These are phyloP conservation scores for Marronus borbonicus DNA, from an alignment of 2,888 invertebrate genomes.

Conservation along the genomic window DNA sequence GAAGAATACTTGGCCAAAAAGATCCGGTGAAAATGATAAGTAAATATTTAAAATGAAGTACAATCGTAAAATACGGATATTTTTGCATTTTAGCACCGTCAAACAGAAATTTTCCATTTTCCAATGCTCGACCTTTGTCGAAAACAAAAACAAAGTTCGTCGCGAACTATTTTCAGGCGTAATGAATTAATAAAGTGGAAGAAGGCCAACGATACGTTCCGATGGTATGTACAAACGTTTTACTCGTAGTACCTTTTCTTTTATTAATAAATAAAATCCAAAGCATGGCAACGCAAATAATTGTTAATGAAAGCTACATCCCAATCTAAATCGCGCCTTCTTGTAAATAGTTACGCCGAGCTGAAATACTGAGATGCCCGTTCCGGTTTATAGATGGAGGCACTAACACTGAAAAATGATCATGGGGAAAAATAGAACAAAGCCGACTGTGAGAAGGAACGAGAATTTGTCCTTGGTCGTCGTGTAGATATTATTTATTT, in stretches of 20 bases:
- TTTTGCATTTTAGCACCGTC: not conserved
- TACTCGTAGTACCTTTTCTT: constrained; percentile 8
- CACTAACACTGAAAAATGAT: constrained; percentile 3
- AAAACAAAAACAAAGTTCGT: constrained; percentile 38
- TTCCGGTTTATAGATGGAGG: constrained; percentile 27
- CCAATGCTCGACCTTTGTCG: not conserved
- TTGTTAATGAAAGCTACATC: constrained; percentile 18
- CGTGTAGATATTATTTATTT: not conserved
- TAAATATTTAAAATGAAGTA: constrained; percentile 3
- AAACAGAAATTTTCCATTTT: constrained; percentile 5
- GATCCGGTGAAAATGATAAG: not conserved
- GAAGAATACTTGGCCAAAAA: constrained; percentile 5
- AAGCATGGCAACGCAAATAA: not conserved
- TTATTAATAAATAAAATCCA: not conserved
- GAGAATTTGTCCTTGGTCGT: constrained; percentile 25
- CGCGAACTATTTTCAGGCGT: constrained; percentile 18
- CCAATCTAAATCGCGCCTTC: not conserved
- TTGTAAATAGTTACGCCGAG: not conserved
- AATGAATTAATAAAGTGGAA: constrained; percentile 34
- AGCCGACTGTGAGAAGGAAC: not conserved
- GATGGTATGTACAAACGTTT: not conserved
- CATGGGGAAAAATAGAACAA: constrained; percentile 10
- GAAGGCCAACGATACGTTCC: constrained; percentile 26
- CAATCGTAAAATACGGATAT: not conserved
- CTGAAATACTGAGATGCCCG: not conserved